These are phyloP conservation scores for Eretmocerus hayati DNA, from an alignment of 2,888 invertebrate genomes.

Conservation along the genomic window DNA sequence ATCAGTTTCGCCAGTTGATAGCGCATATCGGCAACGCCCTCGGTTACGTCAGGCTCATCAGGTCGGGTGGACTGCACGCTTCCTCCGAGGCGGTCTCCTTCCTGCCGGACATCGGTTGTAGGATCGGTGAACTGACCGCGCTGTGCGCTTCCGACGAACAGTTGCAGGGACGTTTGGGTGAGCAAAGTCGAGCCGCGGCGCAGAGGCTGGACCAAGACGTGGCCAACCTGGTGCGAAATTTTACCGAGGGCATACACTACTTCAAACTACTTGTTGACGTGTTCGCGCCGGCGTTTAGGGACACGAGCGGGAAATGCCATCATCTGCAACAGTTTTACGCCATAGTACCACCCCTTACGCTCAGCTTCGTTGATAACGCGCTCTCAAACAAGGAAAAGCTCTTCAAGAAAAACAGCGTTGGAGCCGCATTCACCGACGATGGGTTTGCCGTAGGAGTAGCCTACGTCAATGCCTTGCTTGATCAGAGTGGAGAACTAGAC, in stretches of 20 bases:
- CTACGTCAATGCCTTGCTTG: conserved; percentile 82
- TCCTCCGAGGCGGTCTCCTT: conserved; percentile 87
- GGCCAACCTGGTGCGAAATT: conserved; percentile 70
- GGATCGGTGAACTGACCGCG: conserved; percentile 48
- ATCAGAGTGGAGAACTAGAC: conserved; percentile 79
- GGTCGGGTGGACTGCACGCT: conserved; percentile 88
- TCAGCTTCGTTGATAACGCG: conserved; percentile 92
- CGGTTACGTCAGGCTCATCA: conserved; percentile 89
- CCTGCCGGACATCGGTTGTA: conserved; percentile 71
- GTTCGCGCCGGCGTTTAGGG: conserved; percentile 82
- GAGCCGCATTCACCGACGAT: conserved; percentile 93
- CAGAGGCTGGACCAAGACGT: conserved; percentile 72
- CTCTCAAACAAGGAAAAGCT: conserved; percentile 87
- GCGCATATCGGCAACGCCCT: conserved; percentile 93
- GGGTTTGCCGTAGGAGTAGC: conserved; percentile 96
- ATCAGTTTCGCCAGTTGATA: conserved; percentile 85
- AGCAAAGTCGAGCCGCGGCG: conserved; percentile 60
- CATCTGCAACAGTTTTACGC: conserved; percentile 89
- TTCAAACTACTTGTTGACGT: conserved; percentile 86
- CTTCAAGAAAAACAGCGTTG: conserved; percentile 79
- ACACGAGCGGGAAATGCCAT: conserved; percentile 68
- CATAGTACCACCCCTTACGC: conserved; percentile 85
- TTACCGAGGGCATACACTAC: conserved; percentile 83
- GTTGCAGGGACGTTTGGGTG: too few species aligned
- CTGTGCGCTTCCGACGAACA: too few species aligned